Evolutionary conservation across 1,140 invertebrate species (phyloP).

Genomic region (Trialeurodes vaporariorum): DNA sequence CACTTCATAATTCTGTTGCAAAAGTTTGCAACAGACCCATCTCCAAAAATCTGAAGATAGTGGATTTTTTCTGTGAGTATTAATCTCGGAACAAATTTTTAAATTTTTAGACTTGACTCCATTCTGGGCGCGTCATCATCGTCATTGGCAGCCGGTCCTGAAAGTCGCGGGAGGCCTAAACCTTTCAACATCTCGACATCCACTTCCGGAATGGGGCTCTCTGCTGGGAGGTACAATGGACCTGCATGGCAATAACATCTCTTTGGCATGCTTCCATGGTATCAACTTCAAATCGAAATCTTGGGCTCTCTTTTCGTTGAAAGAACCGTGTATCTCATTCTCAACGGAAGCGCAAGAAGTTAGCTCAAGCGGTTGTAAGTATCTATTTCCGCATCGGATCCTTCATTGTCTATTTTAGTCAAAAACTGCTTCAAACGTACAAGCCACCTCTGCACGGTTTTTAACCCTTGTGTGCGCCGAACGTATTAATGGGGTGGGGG

Average conservation of each 20-base stretch:
- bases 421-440: not conserved
- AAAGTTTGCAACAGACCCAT: no score
- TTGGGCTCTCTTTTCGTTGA: constrained; percentile 90
- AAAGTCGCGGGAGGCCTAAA: constrained; percentile 57
- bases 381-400: not conserved
- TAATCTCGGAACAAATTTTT: not conserved
- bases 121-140: constrained; percentile 51
- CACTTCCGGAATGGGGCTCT: constrained; percentile 59
- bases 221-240: constrained; percentile 89
- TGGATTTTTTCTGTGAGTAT: not conserved
- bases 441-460: no score
- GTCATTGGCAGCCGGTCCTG: constrained; percentile 82
- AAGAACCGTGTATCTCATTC: constrained; percentile 90
- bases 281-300: constrained; percentile 95
- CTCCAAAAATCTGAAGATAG: not conserved
- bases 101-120: constrained; percentile 13
- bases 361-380: constrained; percentile 48
- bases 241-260: constrained; percentile 80
- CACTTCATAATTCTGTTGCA: no score
- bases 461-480: no score
- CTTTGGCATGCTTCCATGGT: constrained; percentile 92
- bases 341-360: constrained; percentile 87
- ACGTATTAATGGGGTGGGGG: no score
- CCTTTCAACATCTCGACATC: constrained; percentile 54
- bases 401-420: no score